phyloP scores from a whole-genome alignment of 2,797 vertebrate genomes.

The Eulemur mongoz region DNA sequence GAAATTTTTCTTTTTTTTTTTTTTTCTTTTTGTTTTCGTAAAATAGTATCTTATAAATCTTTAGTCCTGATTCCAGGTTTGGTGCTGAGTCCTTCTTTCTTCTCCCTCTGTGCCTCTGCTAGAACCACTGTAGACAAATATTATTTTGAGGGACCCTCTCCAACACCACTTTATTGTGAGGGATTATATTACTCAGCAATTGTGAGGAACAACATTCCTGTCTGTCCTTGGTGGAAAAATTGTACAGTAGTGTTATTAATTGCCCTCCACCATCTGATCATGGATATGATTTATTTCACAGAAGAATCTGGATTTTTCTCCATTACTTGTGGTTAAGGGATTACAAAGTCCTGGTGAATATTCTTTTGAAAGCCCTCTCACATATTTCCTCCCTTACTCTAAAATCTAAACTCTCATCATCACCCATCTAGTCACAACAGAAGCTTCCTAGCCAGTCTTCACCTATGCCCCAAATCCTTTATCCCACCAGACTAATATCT shows the following conservation, averaged over 20 bases:
- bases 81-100: not conserved
- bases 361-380: not conserved
- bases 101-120: not conserved
- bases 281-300: not conserved
- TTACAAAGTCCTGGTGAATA: conserved; percentile 5
- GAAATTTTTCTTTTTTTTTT: conserved; percentile 19
- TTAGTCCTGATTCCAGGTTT: conserved; percentile 12
- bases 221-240: not conserved
- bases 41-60: not conserved
- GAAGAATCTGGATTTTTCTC: not conserved
- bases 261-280: not conserved
- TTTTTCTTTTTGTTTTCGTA: not conserved
- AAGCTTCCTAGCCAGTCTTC: not conserved
- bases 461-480: not conserved
- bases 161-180: not conserved
- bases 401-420: not conserved
- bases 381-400: not conserved
- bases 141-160: conserved; percentile 29
- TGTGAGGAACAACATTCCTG: not conserved
- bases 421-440: not conserved
- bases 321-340: not conserved
- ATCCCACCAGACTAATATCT: not conserved
- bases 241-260: not conserved
- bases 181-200: not conserved
- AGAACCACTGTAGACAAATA: not conserved